Evolutionary conservation across 1,140 invertebrate species (phyloP).

Genomic region (Ceratina australensis): DNA sequence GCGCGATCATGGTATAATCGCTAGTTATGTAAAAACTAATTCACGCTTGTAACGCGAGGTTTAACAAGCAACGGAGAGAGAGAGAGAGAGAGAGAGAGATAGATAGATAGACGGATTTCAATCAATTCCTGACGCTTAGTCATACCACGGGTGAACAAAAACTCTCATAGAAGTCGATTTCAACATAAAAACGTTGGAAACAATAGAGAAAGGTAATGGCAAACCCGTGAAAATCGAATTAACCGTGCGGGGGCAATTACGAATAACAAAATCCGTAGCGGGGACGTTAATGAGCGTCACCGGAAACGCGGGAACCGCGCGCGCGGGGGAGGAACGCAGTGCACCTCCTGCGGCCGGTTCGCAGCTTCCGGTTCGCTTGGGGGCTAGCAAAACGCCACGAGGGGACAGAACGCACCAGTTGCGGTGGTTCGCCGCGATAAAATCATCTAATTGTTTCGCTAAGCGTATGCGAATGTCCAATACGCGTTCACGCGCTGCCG

Average conservation of each 20-base stretch:
- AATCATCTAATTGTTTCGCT: slow-evolving; percentile 80
- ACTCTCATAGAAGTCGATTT: neutral
- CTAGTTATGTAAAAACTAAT: no score
- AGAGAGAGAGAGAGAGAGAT: no score
- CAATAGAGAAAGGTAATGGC: neutral
- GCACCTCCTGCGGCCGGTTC: slow-evolving; percentile 45
- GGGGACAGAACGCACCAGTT: slow-evolving; percentile 73
- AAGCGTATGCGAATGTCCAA: slow-evolving; percentile 78
- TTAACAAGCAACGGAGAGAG: no score
- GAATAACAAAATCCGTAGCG: slow-evolving; percentile 76
- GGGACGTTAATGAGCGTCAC: slow-evolving; percentile 78
- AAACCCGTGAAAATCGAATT: slow-evolving; percentile 74
- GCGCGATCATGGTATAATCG: no score
- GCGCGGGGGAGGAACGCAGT: neutral
- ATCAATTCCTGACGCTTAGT: slow-evolving; percentile 9
- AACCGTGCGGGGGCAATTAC: slow-evolving; percentile 73
- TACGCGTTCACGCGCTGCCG: slow-evolving; percentile 46
- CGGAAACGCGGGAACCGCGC: slow-evolving; percentile 68
- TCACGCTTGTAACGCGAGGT: no score
- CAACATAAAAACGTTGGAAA: neutral
- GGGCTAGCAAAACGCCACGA: slow-evolving; percentile 62
- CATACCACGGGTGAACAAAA: neutral
- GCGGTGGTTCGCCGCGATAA: slow-evolving; percentile 71
- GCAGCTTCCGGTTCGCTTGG: slow-evolving; percentile 76
- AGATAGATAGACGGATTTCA: neutral